Percentiles rank a stretch among this genome's conserved stretches.
These are phyloP conservation scores for Propithecus perrieri DNA, from an alignment of 2,797 vertebrate species.

Conservation along the genomic window DNA sequence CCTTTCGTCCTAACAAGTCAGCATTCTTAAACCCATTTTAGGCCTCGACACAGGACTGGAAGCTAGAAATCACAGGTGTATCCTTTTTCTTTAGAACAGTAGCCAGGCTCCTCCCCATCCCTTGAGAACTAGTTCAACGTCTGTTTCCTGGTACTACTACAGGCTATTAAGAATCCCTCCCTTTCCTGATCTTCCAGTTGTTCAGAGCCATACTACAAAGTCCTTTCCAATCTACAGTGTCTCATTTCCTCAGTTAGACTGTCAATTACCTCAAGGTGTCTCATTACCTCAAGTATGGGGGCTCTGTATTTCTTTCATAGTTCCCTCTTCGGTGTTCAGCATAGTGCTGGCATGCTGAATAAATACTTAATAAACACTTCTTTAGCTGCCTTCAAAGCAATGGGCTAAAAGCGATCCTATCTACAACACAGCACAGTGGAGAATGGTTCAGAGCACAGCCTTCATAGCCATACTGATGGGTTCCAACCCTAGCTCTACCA, in stretches of 20 bases:
- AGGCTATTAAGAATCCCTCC: neutral
- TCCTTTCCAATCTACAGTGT: neutral
- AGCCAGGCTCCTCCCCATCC: neutral
- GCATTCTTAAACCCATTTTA: neutral
- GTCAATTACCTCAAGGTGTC: neutral
- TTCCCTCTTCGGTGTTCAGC: neutral
- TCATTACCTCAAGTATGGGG: neutral
- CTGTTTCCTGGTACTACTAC: neutral
- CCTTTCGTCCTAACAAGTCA: neutral
- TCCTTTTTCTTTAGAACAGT: neutral
- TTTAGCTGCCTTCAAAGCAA: neutral
- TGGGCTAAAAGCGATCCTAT: neutral
- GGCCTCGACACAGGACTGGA: neutral
- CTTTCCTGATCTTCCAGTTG: neutral
- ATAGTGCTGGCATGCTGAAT: neutral
- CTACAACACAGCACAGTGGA: neutral
- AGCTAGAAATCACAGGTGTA: neutral
- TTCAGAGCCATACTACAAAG: neutral
- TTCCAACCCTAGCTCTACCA: neutral
- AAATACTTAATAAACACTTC: neutral
- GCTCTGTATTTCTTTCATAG: neutral
- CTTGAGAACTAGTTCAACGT: constrained; percentile 1
- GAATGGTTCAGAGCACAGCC: neutral
- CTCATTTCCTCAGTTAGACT: neutral
- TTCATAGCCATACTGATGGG: neutral